Evolutionary conservation across 2,888 invertebrate species (phyloP).

Genomic region (Augochlorella aurata): DNA sequence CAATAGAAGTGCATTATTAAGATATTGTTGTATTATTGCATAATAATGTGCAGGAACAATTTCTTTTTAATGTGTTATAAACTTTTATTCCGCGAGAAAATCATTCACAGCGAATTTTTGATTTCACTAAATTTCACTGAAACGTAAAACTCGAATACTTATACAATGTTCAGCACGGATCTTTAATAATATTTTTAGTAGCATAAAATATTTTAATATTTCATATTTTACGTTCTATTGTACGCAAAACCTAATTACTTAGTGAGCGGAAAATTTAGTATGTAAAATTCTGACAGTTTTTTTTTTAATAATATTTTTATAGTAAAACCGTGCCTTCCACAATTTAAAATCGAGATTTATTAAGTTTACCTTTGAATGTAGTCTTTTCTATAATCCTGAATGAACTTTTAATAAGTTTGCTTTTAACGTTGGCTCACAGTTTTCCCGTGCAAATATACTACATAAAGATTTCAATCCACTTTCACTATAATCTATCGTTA

Average conservation of each 20-base stretch:
- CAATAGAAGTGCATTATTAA: neutral
- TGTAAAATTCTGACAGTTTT: neutral
- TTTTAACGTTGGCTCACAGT: neutral
- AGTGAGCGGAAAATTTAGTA: neutral
- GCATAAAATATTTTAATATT: neutral
- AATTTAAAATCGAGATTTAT: neutral
- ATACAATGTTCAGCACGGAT: too few relatives aligned
- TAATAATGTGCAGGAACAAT: neutral
- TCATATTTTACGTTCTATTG: neutral
- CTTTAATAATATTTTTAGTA: neutral
- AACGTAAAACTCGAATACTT: neutral
- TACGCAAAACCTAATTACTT: neutral
- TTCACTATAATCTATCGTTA: neutral
- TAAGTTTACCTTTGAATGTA: neutral
- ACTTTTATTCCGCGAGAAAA: neutral
- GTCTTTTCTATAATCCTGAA: neutral
- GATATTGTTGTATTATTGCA: neutral
- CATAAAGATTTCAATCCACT: neutral
- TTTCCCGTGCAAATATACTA: neutral
- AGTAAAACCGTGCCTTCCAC: neutral
- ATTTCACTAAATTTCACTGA: neutral
- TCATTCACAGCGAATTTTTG: neutral
- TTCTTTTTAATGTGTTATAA: neutral
- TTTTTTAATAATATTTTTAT: too few relatives aligned
- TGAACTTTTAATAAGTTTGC: slow-evolving; percentile 4